Evolutionary conservation across 2,888 invertebrate genomes (phyloP).

Genomic region (Aphodius sticticus): DNA sequence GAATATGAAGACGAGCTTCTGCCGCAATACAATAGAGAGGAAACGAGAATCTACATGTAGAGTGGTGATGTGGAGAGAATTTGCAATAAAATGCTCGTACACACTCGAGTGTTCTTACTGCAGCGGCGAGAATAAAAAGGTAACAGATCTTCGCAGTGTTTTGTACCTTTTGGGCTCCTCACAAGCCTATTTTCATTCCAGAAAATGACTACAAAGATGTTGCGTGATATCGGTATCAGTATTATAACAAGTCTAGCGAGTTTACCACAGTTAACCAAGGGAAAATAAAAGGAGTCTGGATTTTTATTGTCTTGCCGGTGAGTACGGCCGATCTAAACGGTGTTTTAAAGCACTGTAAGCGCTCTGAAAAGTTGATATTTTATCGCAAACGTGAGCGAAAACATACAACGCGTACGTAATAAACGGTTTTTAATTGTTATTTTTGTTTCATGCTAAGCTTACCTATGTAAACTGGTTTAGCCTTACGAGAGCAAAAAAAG

Average conservation of each 20-base stretch:
- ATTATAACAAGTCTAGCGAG: constrained; percentile 43
- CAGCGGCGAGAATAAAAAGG: constrained; percentile 48
- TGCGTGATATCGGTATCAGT: constrained; percentile 47
- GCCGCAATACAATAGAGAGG: constrained; percentile 73
- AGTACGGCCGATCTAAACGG: not conserved
- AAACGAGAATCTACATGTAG: constrained; percentile 84
- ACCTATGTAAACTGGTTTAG: constrained; percentile 31
- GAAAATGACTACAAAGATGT: constrained; percentile 47
- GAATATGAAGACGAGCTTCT: constrained; percentile 44
- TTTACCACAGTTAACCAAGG: constrained; percentile 14
- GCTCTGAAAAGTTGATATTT: constrained; percentile 14
- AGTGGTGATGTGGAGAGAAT: constrained; percentile 86
- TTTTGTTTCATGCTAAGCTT: constrained; percentile 27
- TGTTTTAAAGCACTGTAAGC: not conserved
- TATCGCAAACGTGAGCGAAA: not conserved
- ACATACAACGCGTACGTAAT: constrained; percentile 13
- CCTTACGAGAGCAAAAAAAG: constrained; percentile 28
- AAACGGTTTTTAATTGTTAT: constrained; percentile 22
- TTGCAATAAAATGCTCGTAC: constrained; percentile 78
- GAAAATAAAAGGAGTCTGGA: not conserved
- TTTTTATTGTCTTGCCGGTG: constrained; percentile 17
- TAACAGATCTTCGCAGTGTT: constrained; percentile 32
- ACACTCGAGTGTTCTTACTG: constrained; percentile 90
- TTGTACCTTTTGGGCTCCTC: constrained; percentile 15
- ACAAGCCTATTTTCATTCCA: constrained; percentile 36